Base-by-base conservation (phyloP, 2,113 vertebrate genomes). In the Cottus gobio region DNA sequence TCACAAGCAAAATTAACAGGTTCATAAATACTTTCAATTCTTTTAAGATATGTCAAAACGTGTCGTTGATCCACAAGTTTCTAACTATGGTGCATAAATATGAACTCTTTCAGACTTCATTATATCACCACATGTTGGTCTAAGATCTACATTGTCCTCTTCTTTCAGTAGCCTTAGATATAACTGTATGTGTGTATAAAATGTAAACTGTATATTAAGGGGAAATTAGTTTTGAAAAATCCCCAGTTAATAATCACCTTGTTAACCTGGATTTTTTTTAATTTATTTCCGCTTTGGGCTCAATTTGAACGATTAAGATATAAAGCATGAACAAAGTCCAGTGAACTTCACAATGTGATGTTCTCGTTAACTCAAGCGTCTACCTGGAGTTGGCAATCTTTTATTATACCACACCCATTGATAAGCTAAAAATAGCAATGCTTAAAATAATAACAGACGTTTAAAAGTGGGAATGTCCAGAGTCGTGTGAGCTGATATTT, bases 391-490 rank as follows among this genome's bases (percentile, higher is more conserved):
- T 16, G 11, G 1, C 12, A 52, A 20, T 62, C 30, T 60, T 44
- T 75, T 71, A 56, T 50, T 60, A 79, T 0, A 60, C 36, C 26
- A 15, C 5, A 13, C 1, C 0, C 0, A 0, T 1, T 3, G 7
- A 44, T 4, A 26, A 46, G 54, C 69, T 79, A 72, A 82, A 71
- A 78, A 85, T 79, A 79, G 70, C n/a, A 31, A 15, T n/a, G 28
- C 64, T 42, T 39, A 30, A 70, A 46, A 79, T 66, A 85, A 57
- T 9, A 15, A 44, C 31, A 8, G 1, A 2, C 22, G 2, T 5
- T 5, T 22, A 0, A 28, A 1, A 1, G 13, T 11, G 11, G 61
- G 71, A 30, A 2, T 62, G 42, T 67, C 58, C n/a, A 34, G 24
- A 39, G 6, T 12, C 1, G 13, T 22, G 16, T 6, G 16, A 3